Base-by-base conservation (phyloP, 2,888 invertebrate genomes). In the Hirtodrosophila alboralis region DNA sequence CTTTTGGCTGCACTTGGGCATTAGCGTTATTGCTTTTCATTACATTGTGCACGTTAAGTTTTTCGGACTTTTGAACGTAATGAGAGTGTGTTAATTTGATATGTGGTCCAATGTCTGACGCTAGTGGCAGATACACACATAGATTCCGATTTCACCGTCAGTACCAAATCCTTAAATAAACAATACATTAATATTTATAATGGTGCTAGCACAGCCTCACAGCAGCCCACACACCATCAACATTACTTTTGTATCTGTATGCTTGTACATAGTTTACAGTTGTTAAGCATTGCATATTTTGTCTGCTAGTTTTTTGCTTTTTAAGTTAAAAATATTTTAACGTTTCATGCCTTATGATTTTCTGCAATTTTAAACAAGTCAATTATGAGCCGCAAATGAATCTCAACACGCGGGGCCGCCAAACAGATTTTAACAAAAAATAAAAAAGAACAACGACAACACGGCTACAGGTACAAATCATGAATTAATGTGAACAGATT, bases 361-460 rank as follows among this genome's bases (percentile, higher is more conserved):
- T 74, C 49, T 60, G 80, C 57, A 62, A 83, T 83, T 83, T 83
- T 76, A 83, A 79, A 76, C 66, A 79, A 79, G 79, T 78, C 83
- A 81, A 79, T 79, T 79, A 79, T 58, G 54, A 60, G 28, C 60
- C 58, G 48, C 58, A 78, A 65, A 81, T 79, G 62, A 66, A 68
- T 63, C 36, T 59, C 44, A 34, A 53, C 80, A 76, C 74, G 67
- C 70, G 64, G 64, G 60, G 23, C 52, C 51, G 52, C 30, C 59
- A 47, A 67, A 43, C 38, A 21, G 26, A 56, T 14, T 18, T 18
- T 0, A 36, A 7, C 27, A 38, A 44, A 13, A 58, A 43, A 18
- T 28, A 21, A 10, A 41, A 28, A n/a, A 38, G 5, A 9, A 13
- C 36, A 26, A 18, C 30, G 56, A 21, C 10, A 16, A 16, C 18